These are phyloP conservation scores for Ophiothrix spiculata DNA, from an alignment of 35 echinoderm and acorn worm genomes.

Conservation along the genomic window DNA sequence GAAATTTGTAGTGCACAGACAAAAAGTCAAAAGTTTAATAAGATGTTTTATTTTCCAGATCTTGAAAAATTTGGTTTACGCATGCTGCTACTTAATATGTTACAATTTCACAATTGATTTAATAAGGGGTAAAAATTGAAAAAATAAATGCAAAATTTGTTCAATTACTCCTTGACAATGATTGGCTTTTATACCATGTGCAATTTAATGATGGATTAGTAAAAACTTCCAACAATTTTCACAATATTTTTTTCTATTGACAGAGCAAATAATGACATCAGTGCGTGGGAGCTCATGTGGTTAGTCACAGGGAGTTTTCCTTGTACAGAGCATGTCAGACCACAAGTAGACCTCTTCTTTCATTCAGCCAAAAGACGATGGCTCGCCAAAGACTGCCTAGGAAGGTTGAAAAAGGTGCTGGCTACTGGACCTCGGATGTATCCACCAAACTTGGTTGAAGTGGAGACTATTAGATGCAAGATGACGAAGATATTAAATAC, in stretches of 20 bases:
- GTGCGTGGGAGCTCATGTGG: conserved; percentile 48
- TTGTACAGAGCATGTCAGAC: background rate
- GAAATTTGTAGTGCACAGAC: too few relatives aligned
- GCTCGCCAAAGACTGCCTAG: conserved; percentile 18
- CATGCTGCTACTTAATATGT: too few relatives aligned
- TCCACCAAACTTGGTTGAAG: conserved; percentile 40
- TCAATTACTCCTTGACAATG: too few relatives aligned
- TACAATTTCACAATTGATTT: background rate
- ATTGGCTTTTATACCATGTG: too few relatives aligned
- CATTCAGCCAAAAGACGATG: background rate
- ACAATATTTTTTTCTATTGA: background rate
- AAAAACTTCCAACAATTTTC: background rate
- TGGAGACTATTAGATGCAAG: conserved; percentile 20
- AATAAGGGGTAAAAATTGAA: background rate
- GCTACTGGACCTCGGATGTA: conserved; percentile 9
- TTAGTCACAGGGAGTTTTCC: conserved; percentile 25
- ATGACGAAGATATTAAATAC: conserved; percentile 26
- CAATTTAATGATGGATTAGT: conserved; percentile 1
- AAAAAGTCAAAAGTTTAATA: too few relatives aligned
- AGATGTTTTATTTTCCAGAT: too few relatives aligned
- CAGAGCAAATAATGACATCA: conserved; percentile 21
- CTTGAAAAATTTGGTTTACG: too few relatives aligned
- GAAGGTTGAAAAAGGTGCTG: background rate
- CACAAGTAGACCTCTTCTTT: conserved; percentile 29
- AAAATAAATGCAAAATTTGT: too few relatives aligned